These are phyloP conservation scores for Sinotaia quadrata DNA, from an alignment of 2,888 invertebrate species.

Conservation along the genomic window DNA sequence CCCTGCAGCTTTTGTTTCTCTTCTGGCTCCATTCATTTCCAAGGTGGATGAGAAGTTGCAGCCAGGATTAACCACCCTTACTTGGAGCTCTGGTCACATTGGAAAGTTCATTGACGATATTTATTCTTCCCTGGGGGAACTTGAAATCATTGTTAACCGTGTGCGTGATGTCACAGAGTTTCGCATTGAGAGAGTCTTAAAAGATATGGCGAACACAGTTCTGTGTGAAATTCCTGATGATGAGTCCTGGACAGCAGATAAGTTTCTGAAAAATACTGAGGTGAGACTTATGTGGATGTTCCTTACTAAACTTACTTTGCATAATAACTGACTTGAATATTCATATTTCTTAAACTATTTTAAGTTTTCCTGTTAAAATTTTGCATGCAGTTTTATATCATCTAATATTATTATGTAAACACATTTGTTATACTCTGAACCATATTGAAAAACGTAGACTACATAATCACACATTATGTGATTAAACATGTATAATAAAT, in stretches of 20 bases:
- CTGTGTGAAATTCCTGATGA: conserved; percentile 86
- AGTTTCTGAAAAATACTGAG: conserved; percentile 87
- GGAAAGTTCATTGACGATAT: conserved; percentile 74
- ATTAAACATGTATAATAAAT: no score
- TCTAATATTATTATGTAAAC: no score
- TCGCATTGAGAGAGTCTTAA: conserved; percentile 88
- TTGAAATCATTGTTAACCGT: conserved; percentile 79
- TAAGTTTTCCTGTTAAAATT: no score
- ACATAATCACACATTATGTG: no score
- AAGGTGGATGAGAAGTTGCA: conserved; percentile 81
- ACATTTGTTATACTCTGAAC: no score
- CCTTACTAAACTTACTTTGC: no score
- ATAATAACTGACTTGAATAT: no score
- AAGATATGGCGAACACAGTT: conserved; percentile 87
- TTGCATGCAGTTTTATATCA: no score
- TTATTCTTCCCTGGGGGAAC: conserved; percentile 83
- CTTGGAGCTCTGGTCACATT: conserved; percentile 92
- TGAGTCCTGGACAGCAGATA: conserved; percentile 88
- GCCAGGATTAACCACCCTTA: conserved; percentile 84
- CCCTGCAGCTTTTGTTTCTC: conserved; percentile 86
- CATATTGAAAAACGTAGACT: no score
- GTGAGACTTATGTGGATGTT: no score
- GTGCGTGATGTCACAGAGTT: conserved; percentile 70
- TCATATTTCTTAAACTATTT: no score
- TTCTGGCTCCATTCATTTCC: conserved; percentile 89